Conservation (phyloP, 1,140 invertebrate species). For the Drosophila elegans region DNA sequence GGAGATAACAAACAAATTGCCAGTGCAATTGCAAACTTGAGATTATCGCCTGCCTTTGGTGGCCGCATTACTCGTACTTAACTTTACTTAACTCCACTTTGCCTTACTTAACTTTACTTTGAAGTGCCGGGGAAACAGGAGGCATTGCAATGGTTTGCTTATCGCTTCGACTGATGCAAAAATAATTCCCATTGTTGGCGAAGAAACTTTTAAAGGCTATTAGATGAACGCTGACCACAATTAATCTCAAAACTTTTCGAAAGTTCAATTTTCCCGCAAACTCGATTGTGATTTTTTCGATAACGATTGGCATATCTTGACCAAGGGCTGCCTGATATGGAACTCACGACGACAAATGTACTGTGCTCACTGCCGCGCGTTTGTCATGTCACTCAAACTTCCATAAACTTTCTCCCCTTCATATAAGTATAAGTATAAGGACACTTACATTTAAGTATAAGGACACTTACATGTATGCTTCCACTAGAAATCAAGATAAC, state of each 20-base stretch:
- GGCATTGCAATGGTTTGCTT: conserved; percentile 22
- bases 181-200: conserved; percentile 54
- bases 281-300: conserved; percentile 20
- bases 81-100: conserved; percentile 39
- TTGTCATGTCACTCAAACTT: too few species aligned
- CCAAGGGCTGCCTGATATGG: not conserved
- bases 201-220: conserved; percentile 38
- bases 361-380: not conserved
- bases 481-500: too few species aligned
- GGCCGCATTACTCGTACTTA: conserved; percentile 28
- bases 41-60: conserved; percentile 55
- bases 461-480: too few species aligned
- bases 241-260: conserved; percentile 5
- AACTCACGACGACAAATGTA: not conserved
- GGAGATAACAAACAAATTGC: conserved; percentile 78
- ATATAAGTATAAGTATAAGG: too few species aligned
- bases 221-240: conserved; percentile 6
- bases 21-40: conserved; percentile 68
- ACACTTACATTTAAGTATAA: too few species aligned
- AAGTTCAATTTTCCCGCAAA: not conserved
- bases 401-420: too few species aligned
- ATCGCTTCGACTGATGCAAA: conserved; percentile 53
- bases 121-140: conserved; percentile 1
- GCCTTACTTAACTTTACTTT: conserved; percentile 11
- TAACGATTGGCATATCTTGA: not conserved